Percentiles rank a stretch among this genome's conserved stretches.
phyloP scores from a whole-genome alignment of 2,888 invertebrate species.

The Meghimatium bilineatum region DNA sequence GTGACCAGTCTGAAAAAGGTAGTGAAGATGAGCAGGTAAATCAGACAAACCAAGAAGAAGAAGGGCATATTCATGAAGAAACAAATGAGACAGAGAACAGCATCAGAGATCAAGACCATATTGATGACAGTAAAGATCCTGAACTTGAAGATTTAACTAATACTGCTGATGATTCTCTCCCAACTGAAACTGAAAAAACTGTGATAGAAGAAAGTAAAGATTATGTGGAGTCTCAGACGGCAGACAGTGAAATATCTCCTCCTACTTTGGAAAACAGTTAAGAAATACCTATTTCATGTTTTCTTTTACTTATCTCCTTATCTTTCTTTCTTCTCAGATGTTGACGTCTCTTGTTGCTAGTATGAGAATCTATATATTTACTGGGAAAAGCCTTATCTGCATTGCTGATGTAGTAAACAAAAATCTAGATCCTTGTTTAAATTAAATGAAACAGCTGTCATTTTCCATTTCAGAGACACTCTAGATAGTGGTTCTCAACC shows the following conservation, averaged over 20 bases:
- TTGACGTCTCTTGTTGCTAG: too few relatives aligned
- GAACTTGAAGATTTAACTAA: background rate
- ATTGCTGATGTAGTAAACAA: too few relatives aligned
- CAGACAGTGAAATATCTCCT: conserved; percentile 24
- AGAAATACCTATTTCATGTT: background rate
- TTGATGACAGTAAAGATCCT: background rate
- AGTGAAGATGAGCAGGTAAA: conserved; percentile 17
- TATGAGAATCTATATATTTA: too few relatives aligned
- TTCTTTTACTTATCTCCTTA: too few relatives aligned
- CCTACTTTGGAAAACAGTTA: conserved; percentile 12
- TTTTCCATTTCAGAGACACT: too few relatives aligned
- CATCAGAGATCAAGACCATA: background rate
- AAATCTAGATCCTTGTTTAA: too few relatives aligned
- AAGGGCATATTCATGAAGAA: background rate
- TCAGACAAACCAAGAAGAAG: conserved; percentile 18
- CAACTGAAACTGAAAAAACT: background rate
- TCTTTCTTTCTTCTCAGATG: too few relatives aligned
- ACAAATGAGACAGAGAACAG: background rate
- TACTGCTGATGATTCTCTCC: background rate
- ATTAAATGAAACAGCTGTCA: too few relatives aligned
- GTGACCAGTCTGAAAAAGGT: conserved; percentile 9
- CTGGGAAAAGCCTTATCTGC: too few relatives aligned
- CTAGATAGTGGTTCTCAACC: too few relatives aligned
- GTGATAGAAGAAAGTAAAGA: background rate
- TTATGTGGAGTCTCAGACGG: background rate